A percentile compares a stretch with the other conserved stretches of the same genome.
Evolutionary conservation across 2,888 invertebrate species (phyloP).

Genomic region (Monoplex corrugatus): DNA sequence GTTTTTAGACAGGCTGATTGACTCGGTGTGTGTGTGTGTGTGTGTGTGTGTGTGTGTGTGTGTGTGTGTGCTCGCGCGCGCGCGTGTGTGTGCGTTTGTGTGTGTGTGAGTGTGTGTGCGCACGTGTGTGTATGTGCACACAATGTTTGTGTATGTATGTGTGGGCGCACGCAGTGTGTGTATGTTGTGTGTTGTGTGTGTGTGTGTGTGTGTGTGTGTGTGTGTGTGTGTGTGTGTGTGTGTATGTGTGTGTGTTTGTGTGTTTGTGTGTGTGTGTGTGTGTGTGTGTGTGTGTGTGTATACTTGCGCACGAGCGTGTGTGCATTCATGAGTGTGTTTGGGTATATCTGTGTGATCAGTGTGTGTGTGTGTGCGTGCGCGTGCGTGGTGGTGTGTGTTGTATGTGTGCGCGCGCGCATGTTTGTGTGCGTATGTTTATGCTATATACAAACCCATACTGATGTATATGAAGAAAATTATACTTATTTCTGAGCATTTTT

Average conservation of each 20-base stretch:
- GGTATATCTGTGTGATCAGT: conserved; percentile 26
- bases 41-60: conserved; percentile 22
- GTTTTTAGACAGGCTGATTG: too few species aligned
- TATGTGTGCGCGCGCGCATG: too few species aligned
- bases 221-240: conserved; percentile 26
- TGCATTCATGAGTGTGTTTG: not conserved
- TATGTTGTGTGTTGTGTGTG: conserved; percentile 26
- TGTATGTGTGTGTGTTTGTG: not conserved
- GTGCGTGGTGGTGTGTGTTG: not conserved
- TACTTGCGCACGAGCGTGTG: too few species aligned
- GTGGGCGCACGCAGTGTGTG: not conserved
- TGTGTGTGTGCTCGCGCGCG: not conserved
- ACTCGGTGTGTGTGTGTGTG: conserved; percentile 21
- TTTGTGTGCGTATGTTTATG: too few species aligned
- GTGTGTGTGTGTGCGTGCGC: conserved; percentile 11
- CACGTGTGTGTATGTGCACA: not conserved
- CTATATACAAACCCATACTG: too few species aligned
- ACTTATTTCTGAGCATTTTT: too few species aligned
- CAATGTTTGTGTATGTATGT: not conserved
- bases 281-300: too few species aligned
- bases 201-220: conserved; percentile 28
- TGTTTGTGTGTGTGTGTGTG: too few species aligned
- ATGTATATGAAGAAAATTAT: too few species aligned
- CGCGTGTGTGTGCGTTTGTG: not conserved
- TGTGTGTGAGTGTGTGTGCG: not conserved